Conservation (phyloP, 2,888 invertebrate genomes). For the Agrotis segetum region DNA sequence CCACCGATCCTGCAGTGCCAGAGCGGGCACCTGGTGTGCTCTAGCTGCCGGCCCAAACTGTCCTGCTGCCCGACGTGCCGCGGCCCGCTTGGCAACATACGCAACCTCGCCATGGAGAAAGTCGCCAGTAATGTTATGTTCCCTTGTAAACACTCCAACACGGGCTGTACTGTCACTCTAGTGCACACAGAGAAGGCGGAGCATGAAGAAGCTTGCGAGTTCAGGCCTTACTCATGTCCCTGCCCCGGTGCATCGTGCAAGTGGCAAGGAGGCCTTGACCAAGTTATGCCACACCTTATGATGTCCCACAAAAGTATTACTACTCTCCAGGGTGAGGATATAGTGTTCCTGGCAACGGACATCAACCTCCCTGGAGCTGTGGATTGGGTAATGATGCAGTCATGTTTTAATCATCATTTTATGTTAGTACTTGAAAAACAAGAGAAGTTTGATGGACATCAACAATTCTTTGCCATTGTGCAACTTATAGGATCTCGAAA, state of each 20-base stretch:
- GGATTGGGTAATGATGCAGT: slow-evolving; percentile 99
- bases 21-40: slow-evolving; percentile 99
- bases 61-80: slow-evolving; percentile 99
- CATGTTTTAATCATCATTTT: slow-evolving; percentile 99
- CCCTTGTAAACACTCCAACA: slow-evolving; percentile 99
- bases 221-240: slow-evolving; percentile 99
- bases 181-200: slow-evolving; percentile 99
- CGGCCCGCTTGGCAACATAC: slow-evolving; percentile 98
- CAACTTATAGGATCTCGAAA: slow-evolving; percentile 99
- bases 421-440: slow-evolving; percentile 99
- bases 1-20: slow-evolving; percentile 99
- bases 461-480: slow-evolving; percentile 99
- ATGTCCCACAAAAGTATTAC: slow-evolving; percentile 99
- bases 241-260: slow-evolving; percentile 99
- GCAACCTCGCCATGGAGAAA: slow-evolving; percentile 99
- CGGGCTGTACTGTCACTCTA: slow-evolving; percentile 97
- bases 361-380: slow-evolving; percentile 99
- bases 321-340: slow-evolving; percentile 99
- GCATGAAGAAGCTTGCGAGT: slow-evolving; percentile 99
- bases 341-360: slow-evolving; percentile 99
- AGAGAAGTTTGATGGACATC: slow-evolving; percentile 99
- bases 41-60: slow-evolving; percentile 98
- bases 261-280: slow-evolving; percentile 99
- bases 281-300: slow-evolving; percentile 99
- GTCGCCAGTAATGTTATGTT: slow-evolving; percentile 99